Evolutionary conservation across 2,113 vertebrate species (phyloP).

Genomic region (Scomber japonicus): DNA sequence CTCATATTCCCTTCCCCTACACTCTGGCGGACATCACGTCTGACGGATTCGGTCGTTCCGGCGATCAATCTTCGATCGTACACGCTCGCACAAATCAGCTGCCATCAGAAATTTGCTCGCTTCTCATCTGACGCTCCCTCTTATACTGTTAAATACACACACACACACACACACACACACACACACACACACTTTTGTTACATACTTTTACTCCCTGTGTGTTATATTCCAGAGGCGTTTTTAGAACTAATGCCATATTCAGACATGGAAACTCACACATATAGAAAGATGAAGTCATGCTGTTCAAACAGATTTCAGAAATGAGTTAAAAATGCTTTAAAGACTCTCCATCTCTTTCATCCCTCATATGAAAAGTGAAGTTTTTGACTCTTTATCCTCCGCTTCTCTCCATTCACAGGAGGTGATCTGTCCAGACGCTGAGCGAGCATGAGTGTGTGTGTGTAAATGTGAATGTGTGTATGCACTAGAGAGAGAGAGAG

Average conservation of each 20-base stretch:
- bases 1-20: constrained; percentile 43
- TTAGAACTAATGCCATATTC: background rate
- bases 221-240: background rate
- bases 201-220: background rate
- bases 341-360: background rate
- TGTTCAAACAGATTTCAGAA: background rate
- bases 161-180: background rate
- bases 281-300: background rate
- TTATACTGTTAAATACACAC: no score
- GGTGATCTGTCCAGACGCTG: constrained; percentile 85
- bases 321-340: background rate
- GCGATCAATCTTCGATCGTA: constrained; percentile 42
- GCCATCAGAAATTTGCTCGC: background rate
- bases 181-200: background rate
- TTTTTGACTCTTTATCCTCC: constrained; percentile 6
- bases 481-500: no score
- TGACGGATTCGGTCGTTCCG: constrained; percentile 45
- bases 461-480: constrained; percentile 2
- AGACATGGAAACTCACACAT: background rate
- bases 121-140: background rate
- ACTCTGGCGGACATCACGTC: constrained; percentile 12
- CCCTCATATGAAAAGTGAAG: background rate
- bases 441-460: constrained; percentile 36
- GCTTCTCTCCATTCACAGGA: constrained; percentile 68
- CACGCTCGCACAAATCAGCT: constrained; percentile 3